Evolutionary conservation across 1,140 invertebrate genomes (phyloP).

Genomic region (Temnothorax nylanderi): DNA sequence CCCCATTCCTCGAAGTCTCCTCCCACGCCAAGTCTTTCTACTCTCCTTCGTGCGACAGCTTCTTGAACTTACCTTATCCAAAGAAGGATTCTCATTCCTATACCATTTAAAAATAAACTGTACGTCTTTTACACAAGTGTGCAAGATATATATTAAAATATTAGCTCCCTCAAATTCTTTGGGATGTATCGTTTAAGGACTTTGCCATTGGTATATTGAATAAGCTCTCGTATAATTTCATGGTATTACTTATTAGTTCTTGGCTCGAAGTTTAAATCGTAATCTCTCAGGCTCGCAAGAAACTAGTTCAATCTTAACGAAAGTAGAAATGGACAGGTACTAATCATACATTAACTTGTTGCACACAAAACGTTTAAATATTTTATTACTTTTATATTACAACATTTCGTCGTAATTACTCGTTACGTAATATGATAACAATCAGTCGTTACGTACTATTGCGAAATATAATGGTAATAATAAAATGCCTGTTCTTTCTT

Average conservation of each 20-base stretch:
- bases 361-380: neutral
- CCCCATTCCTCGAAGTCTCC: neutral
- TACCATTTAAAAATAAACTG: slow-evolving; percentile 17
- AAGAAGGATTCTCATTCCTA: neutral
- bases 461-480: neutral
- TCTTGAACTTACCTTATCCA: neutral
- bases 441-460: slow-evolving; percentile 9
- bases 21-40: neutral
- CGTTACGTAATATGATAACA: neutral
- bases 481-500: neutral
- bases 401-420: neutral
- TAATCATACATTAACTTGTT: neutral
- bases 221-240: neutral
- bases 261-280: neutral
- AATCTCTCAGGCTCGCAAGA: slow-evolving; percentile 3
- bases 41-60: slow-evolving; percentile 17
- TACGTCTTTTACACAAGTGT: neutral
- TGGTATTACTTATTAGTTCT: neutral
- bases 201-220: neutral
- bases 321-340: neutral
- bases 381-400: neutral
- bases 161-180: neutral
- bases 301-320: neutral
- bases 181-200: neutral
- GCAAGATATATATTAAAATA: neutral